Conservation (phyloP, 2,797 vertebrate genomes). For the Schizopygopsis malacanthus region DNA sequence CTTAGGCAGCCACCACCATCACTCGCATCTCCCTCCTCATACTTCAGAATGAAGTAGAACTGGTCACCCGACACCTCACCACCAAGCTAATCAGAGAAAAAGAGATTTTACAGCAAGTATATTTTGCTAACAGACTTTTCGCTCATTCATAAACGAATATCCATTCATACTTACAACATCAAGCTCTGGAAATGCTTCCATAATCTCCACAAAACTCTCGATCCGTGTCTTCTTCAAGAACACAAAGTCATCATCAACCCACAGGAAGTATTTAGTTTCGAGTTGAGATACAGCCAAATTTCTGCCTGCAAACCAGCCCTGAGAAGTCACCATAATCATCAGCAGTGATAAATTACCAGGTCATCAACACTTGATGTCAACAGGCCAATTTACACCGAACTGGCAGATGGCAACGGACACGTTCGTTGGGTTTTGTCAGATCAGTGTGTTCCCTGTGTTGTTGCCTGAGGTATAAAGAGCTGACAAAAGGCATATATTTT, state of each 20-base stretch:
- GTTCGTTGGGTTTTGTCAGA: background rate
- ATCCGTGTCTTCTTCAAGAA: slow-evolving; percentile 74
- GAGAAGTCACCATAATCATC: slow-evolving; percentile 63
- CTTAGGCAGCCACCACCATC: slow-evolving; percentile 72
- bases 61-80: slow-evolving; percentile 68
- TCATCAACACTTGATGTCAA: background rate
- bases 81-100: slow-evolving; percentile 69
- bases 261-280: slow-evolving; percentile 81
- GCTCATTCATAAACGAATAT: background rate
- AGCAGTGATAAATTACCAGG: slow-evolving; percentile 67
- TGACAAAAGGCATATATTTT: background rate
- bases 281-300: slow-evolving; percentile 71
- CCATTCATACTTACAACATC: slow-evolving; percentile 73
- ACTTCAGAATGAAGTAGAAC: slow-evolving; percentile 71
- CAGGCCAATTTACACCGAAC: background rate
- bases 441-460: background rate
- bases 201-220: slow-evolving; percentile 75
- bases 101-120: background rate
- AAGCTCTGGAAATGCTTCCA: slow-evolving; percentile 74
- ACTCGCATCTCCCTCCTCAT: slow-evolving; percentile 70
- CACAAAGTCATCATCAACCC: slow-evolving; percentile 82
- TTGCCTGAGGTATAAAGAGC: background rate
- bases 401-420: background rate
- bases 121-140: background rate
- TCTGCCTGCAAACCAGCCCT: slow-evolving; percentile 69